Percentiles rank a stretch among this genome's conserved stretches.
These are phyloP conservation scores for Caenorhabditis japonica DNA, from an alignment of 2,888 invertebrate species.

Conservation along the genomic window DNA sequence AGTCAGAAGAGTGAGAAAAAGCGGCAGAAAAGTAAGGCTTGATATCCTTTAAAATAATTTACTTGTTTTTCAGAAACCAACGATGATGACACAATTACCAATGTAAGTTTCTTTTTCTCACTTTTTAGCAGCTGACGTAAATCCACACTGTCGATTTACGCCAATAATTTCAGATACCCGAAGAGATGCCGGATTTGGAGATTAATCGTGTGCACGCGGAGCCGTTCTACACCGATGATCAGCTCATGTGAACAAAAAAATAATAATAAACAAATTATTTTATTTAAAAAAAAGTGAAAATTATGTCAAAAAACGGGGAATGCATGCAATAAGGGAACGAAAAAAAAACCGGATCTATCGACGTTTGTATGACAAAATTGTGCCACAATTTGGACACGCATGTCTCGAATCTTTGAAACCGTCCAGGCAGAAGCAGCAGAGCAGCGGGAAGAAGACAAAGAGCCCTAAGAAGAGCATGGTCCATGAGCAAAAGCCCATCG, in stretches of 20 bases:
- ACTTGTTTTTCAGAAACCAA: conserved; percentile 12
- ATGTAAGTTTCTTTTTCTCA: conserved; percentile 16
- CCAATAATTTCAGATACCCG: conserved; percentile 39
- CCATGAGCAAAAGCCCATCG: conserved; percentile 58
- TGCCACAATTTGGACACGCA: conserved; percentile 46
- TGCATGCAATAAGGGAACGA: too few relatives aligned
- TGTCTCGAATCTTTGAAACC: conserved; percentile 48
- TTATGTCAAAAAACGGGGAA: too few relatives aligned
- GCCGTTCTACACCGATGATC: conserved; percentile 54
- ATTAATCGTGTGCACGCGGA: conserved; percentile 42
- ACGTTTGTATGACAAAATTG: conserved; percentile 27
- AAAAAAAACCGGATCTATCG: conserved; percentile 16
- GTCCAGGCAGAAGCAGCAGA: conserved; percentile 51
- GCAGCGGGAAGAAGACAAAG: conserved; percentile 51
- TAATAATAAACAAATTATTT: too few relatives aligned
- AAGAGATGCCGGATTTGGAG: conserved; percentile 56
- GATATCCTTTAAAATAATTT: not conserved
- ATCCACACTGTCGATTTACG: too few relatives aligned
- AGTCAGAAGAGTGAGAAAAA: not conserved
- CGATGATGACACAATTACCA: conserved; percentile 43
- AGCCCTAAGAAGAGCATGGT: conserved; percentile 47
- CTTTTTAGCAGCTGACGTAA: not conserved
- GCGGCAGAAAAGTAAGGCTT: not conserved
- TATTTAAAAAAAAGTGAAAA: too few relatives aligned
- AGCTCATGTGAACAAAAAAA: conserved; percentile 40